A percentile compares a stretch with the other conserved stretches of the same genome.
Evolutionary conservation across 2,888 invertebrate species (phyloP).

Genomic region (Drosophila pseudotalamancana): DNA sequence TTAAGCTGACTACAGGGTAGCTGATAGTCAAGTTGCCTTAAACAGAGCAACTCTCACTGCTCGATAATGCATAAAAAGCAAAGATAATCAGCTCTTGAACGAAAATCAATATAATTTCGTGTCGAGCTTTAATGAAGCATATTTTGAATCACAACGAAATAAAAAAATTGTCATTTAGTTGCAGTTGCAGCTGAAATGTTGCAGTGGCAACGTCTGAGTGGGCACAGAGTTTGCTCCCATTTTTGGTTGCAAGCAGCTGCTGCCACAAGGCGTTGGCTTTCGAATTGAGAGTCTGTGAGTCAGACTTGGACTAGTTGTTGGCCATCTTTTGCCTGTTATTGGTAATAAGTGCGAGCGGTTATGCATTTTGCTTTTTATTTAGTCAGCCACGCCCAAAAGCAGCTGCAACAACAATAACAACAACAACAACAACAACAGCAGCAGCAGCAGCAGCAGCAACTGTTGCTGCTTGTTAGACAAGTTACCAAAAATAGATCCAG

Average conservation of each 20-base stretch:
- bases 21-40: not conserved
- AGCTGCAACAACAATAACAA: constrained; percentile 38
- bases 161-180: constrained; percentile 54
- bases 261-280: constrained; percentile 42
- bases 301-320: constrained; percentile 30
- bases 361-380: constrained; percentile 31
- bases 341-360: constrained; percentile 54
- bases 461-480: constrained; percentile 67
- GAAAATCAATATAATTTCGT: constrained; percentile 62
- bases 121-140: constrained; percentile 67
- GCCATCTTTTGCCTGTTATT: constrained; percentile 43
- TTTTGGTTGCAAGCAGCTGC: constrained; percentile 32
- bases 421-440: constrained; percentile 23
- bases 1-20: not conserved
- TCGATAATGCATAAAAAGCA: not conserved
- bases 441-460: constrained; percentile 11
- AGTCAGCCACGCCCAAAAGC: constrained; percentile 61
- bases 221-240: constrained; percentile 39
- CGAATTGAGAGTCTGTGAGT: constrained; percentile 1
- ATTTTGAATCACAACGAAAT: constrained; percentile 54
- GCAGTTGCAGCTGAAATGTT: constrained; percentile 19
- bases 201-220: constrained; percentile 29
- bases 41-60: not conserved
- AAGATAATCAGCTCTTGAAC: constrained; percentile 7
- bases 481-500: constrained; percentile 78